phyloP scores from a whole-genome alignment of 2,797 vertebrate genomes.

The Columba guinea region DNA sequence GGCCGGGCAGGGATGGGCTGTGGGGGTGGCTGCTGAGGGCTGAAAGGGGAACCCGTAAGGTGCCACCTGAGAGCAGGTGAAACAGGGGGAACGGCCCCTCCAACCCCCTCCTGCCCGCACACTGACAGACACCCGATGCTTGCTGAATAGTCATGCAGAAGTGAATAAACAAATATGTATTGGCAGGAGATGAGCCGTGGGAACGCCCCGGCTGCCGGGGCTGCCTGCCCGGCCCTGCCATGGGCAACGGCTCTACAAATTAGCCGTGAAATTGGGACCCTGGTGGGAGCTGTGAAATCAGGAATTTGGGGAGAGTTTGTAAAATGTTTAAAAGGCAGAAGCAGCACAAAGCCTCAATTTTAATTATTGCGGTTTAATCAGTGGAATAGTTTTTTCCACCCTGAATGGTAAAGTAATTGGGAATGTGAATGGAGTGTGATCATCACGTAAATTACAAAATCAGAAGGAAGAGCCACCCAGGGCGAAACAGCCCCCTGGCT shows the following conservation, averaged over 20 bases:
- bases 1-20: background rate
- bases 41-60: background rate
- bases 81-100: background rate
- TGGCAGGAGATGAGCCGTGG: rapidly evolving
- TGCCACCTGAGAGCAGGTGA: background rate
- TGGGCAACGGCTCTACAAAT: background rate
- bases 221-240: background rate
- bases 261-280: constrained; percentile 3
- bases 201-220: background rate
- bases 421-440: background rate
- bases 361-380: constrained; percentile 49
- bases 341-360: constrained; percentile 7
- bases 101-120: rapidly evolving
- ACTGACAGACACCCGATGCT: background rate
- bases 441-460: background rate
- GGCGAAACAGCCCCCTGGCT: background rate
- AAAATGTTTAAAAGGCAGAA: constrained; percentile 29
- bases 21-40: background rate
- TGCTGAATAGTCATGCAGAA: background rate
- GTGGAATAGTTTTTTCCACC: background rate
- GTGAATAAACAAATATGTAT: background rate
- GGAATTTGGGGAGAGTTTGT: background rate
- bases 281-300: background rate
- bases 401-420: constrained; percentile 32
- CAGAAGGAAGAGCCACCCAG: background rate